Conservation (phyloP, 2,797 vertebrate species). For the Gymnopithys bicolor region DNA sequence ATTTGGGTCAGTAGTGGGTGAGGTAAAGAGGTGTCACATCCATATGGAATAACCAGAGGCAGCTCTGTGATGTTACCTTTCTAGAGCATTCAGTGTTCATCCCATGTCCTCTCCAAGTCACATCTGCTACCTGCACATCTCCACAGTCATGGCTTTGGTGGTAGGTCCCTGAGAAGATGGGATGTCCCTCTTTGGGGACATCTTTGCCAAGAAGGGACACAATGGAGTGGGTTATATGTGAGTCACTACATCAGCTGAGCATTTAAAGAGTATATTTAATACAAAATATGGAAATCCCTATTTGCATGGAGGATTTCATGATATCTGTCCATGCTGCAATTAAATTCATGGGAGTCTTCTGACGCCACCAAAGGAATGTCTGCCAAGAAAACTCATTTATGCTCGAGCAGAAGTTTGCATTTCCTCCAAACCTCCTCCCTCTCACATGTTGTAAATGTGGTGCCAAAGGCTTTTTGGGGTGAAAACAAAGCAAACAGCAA, state of each 20-base stretch:
- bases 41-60: background rate
- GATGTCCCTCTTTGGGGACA: background rate
- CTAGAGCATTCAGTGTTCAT: background rate
- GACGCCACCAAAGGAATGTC: fast-evolving
- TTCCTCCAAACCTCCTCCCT: background rate
- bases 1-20: background rate
- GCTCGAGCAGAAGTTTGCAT: background rate
- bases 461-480: background rate
- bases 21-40: background rate
- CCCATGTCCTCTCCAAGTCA: background rate
- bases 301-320: background rate
- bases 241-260: background rate
- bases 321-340: background rate
- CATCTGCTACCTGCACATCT: background rate
- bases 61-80: background rate
- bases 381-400: conserved; percentile 2
- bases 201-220: background rate
- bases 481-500: background rate
- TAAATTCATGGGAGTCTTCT: background rate
- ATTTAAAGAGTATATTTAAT: background rate
- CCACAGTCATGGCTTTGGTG: background rate
- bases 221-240: fast-evolving
- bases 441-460: background rate
- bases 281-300: background rate
- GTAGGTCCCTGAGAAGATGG: background rate